Evolutionary conservation across 1,140 invertebrate species (phyloP), one percentile per base, ranked within the genome.

Genomic region (Orussus abietinus): DNA sequence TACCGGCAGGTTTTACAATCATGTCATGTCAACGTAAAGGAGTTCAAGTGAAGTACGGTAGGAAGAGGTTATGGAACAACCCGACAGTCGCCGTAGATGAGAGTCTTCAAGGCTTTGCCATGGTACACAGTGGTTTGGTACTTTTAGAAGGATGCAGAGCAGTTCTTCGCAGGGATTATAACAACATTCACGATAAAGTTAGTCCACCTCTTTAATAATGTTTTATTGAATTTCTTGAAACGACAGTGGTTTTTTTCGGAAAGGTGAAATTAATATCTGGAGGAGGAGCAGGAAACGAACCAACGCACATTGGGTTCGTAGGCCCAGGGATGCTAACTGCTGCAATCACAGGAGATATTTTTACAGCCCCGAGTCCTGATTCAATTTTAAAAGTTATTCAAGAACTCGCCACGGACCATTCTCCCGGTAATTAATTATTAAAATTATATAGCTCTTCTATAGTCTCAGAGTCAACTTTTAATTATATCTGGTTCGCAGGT

Each of bases 271-370:
- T 88, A 17, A 58, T 88, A 18, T 77, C 76, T 47, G 86, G 85
- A 12, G 84, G 85, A 17, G 77, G 78, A 22, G 76, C 75, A 10
- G 84, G 83, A 9, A 81, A 85, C 64, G 84, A 87, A 64, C 83
- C 84, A 15, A 69, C 73, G 48, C 66, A 72, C 46, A 75, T 72
- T 46, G 77, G 83, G 21, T 86, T 77, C 64, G 80, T 88, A 30
- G 86, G 85, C 0, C 51, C 61, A 53, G 85, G 85, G 15, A 79
- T 86, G 76, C 55, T 88, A 33, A 82, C 78, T 39, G 83, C 76
- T 25, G 79, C 82, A 9, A 74, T 87, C 25, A 75, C 75, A 47
- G 85, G 85, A 36, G 65, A 74, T 39, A 62, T 80, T 21, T 83
- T 82, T 39, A 51, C 49, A 33, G 43, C 52, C 31, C 62, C 59